These are phyloP conservation scores for Heptascelio sp. DNA, from an alignment of 2,888 invertebrate species.

Conservation along the genomic window DNA sequence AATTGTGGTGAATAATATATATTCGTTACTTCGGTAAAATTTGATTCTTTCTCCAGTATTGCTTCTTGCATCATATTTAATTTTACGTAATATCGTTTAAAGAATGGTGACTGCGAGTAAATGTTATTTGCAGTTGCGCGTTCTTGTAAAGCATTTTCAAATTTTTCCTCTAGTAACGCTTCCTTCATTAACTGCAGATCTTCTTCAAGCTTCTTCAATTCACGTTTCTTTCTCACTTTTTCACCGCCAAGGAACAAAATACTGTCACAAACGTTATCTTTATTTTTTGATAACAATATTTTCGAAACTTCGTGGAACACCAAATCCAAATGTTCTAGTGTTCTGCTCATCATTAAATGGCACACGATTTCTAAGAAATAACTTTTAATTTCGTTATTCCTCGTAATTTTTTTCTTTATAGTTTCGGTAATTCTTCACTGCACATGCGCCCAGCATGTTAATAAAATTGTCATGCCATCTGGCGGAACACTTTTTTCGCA, in stretches of 20 bases:
- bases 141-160: background rate
- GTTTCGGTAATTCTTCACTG: slow-evolving; percentile 57
- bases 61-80: background rate
- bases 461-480: slow-evolving; percentile 16
- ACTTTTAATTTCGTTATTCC: slow-evolving; percentile 38
- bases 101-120: slow-evolving; percentile 57
- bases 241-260: slow-evolving; percentile 24
- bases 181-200: slow-evolving; percentile 26
- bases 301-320: slow-evolving; percentile 46
- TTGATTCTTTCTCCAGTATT: background rate
- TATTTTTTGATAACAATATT: slow-evolving; percentile 18
- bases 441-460: slow-evolving; percentile 66
- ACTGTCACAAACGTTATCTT: background rate
- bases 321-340: slow-evolving; percentile 40
- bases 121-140: slow-evolving; percentile 22
- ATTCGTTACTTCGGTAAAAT: background rate
- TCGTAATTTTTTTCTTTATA: slow-evolving; percentile 36
- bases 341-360: slow-evolving; percentile 48
- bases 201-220: slow-evolving; percentile 15
- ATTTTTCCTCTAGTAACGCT: background rate
- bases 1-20: slow-evolving; percentile 29
- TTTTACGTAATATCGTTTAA: slow-evolving; percentile 5
- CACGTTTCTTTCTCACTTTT: slow-evolving; percentile 8
- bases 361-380: slow-evolving; percentile 57
- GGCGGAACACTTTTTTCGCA: slow-evolving; percentile 11